Conservation (phyloP, 2,113 vertebrate species). For the Brachyhypopomus occidentalis region DNA sequence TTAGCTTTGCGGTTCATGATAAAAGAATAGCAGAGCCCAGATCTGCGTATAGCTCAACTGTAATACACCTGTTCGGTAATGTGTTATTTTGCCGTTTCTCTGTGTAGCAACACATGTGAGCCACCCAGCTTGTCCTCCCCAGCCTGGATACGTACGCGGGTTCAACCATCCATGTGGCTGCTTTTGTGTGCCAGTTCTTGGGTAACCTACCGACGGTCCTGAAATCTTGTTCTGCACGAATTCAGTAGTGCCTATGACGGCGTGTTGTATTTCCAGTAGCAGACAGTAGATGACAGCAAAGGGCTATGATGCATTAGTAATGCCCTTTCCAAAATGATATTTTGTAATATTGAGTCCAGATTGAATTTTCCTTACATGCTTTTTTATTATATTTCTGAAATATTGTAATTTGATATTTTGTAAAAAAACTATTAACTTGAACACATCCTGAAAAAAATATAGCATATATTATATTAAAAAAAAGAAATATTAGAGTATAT, state of each 20-base stretch:
- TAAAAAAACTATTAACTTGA: too few species aligned
- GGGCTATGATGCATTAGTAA: neutral
- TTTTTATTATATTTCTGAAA: too few species aligned
- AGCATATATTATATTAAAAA: too few species aligned
- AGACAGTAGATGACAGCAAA: constrained; percentile 51
- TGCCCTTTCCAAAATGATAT: too few species aligned
- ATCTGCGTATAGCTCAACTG: neutral
- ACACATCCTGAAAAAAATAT: too few species aligned
- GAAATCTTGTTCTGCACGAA: neutral
- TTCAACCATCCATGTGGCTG: constrained; percentile 93
- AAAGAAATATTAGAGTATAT: too few species aligned
- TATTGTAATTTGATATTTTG: neutral
- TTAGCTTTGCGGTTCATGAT: neutral
- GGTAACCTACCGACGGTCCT: constrained; percentile 75
- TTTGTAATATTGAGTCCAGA: too few species aligned
- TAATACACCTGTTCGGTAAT: neutral
- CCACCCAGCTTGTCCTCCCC: constrained; percentile 80
- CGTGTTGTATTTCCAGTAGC: constrained; percentile 18
- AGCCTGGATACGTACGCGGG: constrained; percentile 83
- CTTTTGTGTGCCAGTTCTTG: constrained; percentile 84
- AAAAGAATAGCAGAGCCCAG: neutral
- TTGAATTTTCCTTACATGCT: too few species aligned
- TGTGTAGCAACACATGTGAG: constrained; percentile 83
- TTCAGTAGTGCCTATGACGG: neutral
- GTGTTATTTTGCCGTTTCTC: neutral